Percentiles rank a stretch among this genome's conserved stretches.
phyloP scores from a whole-genome alignment of 1,140 invertebrate genomes.

The Leguminivora glycinivorella region DNA sequence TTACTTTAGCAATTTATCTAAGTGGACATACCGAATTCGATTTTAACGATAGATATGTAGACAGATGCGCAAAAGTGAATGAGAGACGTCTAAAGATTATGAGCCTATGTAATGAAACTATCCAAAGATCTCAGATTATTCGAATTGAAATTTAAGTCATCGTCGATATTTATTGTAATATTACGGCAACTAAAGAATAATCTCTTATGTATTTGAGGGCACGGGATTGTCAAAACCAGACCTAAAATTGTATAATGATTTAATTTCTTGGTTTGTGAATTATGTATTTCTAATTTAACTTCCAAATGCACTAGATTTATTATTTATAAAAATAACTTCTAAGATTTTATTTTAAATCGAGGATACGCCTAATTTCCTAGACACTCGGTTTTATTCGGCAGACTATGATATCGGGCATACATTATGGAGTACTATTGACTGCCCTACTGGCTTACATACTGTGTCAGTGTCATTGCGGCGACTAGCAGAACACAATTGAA shows the following conservation, averaged over 20 bases:
- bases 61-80: not conserved
- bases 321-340: too few relatives aligned
- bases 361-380: too few relatives aligned
- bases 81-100: not conserved
- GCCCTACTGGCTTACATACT: slow-evolving; percentile 22
- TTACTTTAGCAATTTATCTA: not conserved
- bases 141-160: too few relatives aligned
- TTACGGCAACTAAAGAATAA: too few relatives aligned
- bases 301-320: too few relatives aligned
- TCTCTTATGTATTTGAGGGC: not conserved
- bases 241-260: too few relatives aligned
- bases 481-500: not conserved
- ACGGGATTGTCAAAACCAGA: not conserved
- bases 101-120: too few relatives aligned
- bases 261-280: too few relatives aligned
- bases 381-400: not conserved
- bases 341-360: too few relatives aligned
- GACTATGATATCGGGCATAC: not conserved
- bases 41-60: slow-evolving; percentile 6
- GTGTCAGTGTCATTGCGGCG: not conserved
- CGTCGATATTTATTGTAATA: too few relatives aligned
- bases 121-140: too few relatives aligned
- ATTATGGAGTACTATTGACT: slow-evolving; percentile 25
- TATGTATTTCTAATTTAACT: too few relatives aligned
- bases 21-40: not conserved